Evolutionary conservation across 2,797 vertebrate species (phyloP).

Genomic region (Geotrypetes seraphini): DNA sequence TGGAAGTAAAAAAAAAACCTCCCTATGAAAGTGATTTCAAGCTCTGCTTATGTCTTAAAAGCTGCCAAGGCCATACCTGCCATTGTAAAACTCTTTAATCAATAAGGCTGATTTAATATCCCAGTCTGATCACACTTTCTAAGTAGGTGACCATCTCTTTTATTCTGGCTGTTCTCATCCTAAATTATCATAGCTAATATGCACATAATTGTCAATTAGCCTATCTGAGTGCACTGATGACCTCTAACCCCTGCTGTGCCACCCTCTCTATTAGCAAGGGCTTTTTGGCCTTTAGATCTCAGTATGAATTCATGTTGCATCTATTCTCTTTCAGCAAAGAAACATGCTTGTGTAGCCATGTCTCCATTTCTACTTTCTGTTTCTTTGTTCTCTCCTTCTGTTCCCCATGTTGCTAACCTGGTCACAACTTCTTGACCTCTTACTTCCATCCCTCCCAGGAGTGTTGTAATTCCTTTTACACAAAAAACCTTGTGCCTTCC

Average conservation of each 20-base stretch:
- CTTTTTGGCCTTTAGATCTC: constrained; percentile 61
- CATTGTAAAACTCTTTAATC: too few relatives aligned
- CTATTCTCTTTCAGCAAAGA: constrained; percentile 77
- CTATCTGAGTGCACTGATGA: constrained; percentile 73
- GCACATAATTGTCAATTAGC: constrained; percentile 81
- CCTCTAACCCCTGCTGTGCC: constrained; percentile 86
- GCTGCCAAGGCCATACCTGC: too few relatives aligned
- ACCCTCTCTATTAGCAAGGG: constrained; percentile 77
- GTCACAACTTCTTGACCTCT: constrained; percentile 76
- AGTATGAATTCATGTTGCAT: constrained; percentile 81
- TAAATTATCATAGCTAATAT: constrained; percentile 41
- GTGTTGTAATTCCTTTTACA: constrained; percentile 14
- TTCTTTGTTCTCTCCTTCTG: constrained; percentile 69
- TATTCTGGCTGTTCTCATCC: too few relatives aligned
- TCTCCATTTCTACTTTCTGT: constrained; percentile 76
- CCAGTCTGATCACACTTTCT: too few relatives aligned
- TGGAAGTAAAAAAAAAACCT: too few relatives aligned
- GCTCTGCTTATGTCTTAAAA: too few relatives aligned
- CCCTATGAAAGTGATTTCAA: too few relatives aligned
- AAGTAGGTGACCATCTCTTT: too few relatives aligned
- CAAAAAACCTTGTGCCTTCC: constrained; percentile 35
- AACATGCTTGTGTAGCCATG: constrained; percentile 78
- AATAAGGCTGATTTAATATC: too few relatives aligned
- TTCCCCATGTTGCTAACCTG: constrained; percentile 66
- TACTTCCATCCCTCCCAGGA: constrained; percentile 29